Conservation (phyloP, 2,797 vertebrate species). For the Chromobotia macracanthus region DNA sequence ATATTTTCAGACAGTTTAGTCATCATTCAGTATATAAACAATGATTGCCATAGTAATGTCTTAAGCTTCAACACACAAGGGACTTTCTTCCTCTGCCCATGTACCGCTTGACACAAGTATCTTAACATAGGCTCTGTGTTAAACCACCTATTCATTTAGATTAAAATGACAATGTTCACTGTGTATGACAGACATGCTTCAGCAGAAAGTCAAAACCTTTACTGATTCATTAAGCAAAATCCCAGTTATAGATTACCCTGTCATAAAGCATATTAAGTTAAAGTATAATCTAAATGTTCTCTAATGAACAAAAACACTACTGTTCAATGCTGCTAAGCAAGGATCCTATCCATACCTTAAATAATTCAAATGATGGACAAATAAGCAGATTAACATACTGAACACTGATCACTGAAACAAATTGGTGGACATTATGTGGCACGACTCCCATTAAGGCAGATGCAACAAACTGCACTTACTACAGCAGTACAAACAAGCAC, state of each 20-base stretch:
- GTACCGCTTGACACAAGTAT: background rate
- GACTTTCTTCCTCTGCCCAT: no score
- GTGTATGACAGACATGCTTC: background rate
- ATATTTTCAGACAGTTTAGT: no score
- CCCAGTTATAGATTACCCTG: conserved; percentile 48
- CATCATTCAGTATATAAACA: no score
- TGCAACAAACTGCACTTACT: background rate
- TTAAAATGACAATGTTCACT: background rate
- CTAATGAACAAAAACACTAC: conserved; percentile 46
- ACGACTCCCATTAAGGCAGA: background rate
- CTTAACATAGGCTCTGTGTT: background rate
- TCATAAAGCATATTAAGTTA: conserved; percentile 46
- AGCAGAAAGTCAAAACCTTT: conserved; percentile 7
- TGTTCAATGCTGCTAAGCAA: background rate
- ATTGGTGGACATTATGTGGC: background rate
- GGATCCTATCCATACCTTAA: background rate
- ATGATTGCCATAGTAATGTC: no score
- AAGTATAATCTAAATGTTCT: conserved; percentile 53
- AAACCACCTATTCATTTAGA: background rate
- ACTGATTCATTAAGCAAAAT: conserved; percentile 27
- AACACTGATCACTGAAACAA: background rate
- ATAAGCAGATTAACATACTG: background rate
- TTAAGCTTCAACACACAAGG: no score
- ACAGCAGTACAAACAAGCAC: conserved; percentile 8
- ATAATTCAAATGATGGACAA: background rate